phyloP scores from a whole-genome alignment of 2,888 invertebrate species.

The Drosophila yooni region DNA sequence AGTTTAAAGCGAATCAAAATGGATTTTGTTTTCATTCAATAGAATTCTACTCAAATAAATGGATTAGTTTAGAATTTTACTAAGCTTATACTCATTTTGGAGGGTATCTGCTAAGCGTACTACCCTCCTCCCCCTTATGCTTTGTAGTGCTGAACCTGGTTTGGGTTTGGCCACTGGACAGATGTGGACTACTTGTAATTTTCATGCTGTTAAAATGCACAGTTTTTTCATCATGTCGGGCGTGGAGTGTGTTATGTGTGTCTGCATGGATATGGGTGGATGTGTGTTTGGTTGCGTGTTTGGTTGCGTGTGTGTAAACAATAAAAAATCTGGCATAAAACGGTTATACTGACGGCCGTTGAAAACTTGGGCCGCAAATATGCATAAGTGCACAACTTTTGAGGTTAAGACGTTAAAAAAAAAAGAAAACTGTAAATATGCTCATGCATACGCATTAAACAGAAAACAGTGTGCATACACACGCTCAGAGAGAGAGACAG shows the following conservation, averaged over 20 bases:
- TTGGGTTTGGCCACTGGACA: constrained; percentile 13
- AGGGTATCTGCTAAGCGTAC: constrained; percentile 7
- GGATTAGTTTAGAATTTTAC: neutral
- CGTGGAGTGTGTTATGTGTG: neutral
- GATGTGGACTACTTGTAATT: constrained; percentile 40
- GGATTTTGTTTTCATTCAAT: neutral
- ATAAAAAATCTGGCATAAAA: constrained; percentile 71
- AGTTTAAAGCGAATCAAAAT: neutral
- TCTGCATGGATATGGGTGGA: constrained; percentile 2
- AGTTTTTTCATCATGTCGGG: constrained; percentile 62
- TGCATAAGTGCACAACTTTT: constrained; percentile 73
- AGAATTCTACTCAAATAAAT: neutral
- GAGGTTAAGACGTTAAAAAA: constrained; percentile 77
- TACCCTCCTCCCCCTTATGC: neutral
- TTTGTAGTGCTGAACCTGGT: neutral
- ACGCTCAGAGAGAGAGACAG: constrained; percentile 5
- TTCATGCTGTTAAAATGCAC: constrained; percentile 39
- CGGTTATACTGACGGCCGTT: constrained; percentile 53
- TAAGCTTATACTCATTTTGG: neutral
- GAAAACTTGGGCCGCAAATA: constrained; percentile 34
- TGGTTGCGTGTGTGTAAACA: constrained; percentile 58
- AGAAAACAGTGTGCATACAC: neutral
- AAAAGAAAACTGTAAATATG: constrained; percentile 38
- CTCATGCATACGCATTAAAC: constrained; percentile 10
- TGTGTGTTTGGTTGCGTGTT: constrained; percentile 17